Base-by-base conservation (phyloP, 2,797 vertebrate genomes). In the Cuniculus paca region DNA sequence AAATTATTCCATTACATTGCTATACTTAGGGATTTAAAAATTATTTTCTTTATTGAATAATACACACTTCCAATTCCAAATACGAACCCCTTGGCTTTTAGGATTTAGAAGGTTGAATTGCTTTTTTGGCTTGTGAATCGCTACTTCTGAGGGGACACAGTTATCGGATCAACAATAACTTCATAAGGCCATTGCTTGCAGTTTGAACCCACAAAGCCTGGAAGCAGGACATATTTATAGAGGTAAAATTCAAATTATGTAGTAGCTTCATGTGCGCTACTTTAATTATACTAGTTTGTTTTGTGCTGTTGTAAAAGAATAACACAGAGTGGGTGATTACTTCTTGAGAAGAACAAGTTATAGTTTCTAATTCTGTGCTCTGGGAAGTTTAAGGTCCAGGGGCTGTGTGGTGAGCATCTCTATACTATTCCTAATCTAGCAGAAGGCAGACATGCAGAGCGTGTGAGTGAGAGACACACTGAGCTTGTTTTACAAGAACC, bases 1-100 rank as follows among this genome's bases (percentile, higher is more conserved):
- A 96, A 93, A 83, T 90, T 70, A 90, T 68, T 89, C 56, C 2
- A 77, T 87, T 84, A 88, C 93, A 39, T 31, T 80, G 5, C 28
- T 77, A 16, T 87, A 70, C 1, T 87, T 92, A 75, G 28, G 22
- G 22, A 90, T 87, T 90, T 75, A 65, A 60, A 50, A 50, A 79
- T 93, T 91, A 1, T 61, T 90, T 83, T 89, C 26, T 83, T 81
- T 6, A 81, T 34, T 72, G 39, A 58, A 86, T 80, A 65, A 50
- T 11, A 48, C 13, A 75, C 20, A 70, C 11, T 63, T 70, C 88
- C 36, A 36, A 42, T 87, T 75, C 26, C 12, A 84, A 70, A 84
- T 79, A 19, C 68, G 58, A 70, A 39, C 52, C 7, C 5, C 17
- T 70, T 81, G 24, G 92, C 16, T 4, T 77, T 90, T 75, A 84